phyloP scores from a whole-genome alignment of 1,140 invertebrate genomes.

The Leptoteleia sp. region DNA sequence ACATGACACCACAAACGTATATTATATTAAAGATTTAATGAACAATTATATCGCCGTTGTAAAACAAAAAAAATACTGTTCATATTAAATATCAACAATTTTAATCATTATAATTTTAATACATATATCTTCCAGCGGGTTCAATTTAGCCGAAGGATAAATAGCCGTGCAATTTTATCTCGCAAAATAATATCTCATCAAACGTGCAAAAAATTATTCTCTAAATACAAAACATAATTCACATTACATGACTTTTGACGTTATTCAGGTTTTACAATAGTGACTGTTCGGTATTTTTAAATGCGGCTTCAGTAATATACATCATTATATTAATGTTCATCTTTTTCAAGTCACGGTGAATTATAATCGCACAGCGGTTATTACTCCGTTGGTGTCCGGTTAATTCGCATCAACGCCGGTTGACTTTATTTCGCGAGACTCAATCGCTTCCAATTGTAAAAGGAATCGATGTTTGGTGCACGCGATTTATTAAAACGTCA shows the following conservation, averaged over 20 bases:
- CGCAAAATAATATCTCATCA: slow-evolving; percentile 42
- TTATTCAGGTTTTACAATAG: slow-evolving; percentile 35
- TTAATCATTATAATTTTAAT: background rate
- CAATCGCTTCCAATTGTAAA: slow-evolving; percentile 60
- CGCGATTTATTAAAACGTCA: slow-evolving; percentile 64
- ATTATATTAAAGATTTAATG: background rate
- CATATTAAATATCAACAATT: background rate
- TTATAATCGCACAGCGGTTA: slow-evolving; percentile 58
- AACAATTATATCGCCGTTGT: too few species aligned
- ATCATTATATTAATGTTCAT: slow-evolving; percentile 51
- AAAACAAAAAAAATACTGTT: background rate
- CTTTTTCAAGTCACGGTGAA: slow-evolving; percentile 24
- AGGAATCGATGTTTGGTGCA: slow-evolving; percentile 63
- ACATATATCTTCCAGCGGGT: slow-evolving; percentile 5
- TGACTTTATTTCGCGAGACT: slow-evolving; percentile 62
- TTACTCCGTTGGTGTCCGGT: slow-evolving; percentile 45
- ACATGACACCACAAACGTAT: background rate
- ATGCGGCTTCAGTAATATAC: slow-evolving; percentile 29
- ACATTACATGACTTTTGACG: slow-evolving; percentile 14
- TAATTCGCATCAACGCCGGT: slow-evolving; percentile 59
- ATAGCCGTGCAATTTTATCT: slow-evolving; percentile 27
- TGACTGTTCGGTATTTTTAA: slow-evolving; percentile 35
- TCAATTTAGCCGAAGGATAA: slow-evolving; percentile 5
- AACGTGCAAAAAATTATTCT: slow-evolving; percentile 16
- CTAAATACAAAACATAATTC: slow-evolving; percentile 31